Base-by-base conservation (phyloP, 2,113 vertebrate species). In the Martes martes region DNA sequence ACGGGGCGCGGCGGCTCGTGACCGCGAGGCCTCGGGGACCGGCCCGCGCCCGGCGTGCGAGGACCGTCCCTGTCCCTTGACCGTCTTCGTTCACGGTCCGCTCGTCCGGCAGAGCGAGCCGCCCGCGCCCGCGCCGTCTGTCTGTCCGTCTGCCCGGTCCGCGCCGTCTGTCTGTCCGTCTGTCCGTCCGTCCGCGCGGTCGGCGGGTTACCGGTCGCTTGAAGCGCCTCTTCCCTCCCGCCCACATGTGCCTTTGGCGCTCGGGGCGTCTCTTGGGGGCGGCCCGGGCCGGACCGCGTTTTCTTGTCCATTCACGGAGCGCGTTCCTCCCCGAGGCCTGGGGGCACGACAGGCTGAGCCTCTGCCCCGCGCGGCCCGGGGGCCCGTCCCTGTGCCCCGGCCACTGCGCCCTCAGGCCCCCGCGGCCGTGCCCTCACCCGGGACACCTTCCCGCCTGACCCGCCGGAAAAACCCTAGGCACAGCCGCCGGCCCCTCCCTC, bases 351-450 rank as follows among this genome's bases (percentile, higher is more conserved):
- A 50, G 4, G 24, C 10, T 0, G 5, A 21, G 61, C 36, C 82
- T 73, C 55, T 23, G 10, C 19, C 52, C 55, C 2, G 23, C 1
- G 14, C 7, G 36, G 39, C n/a, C 39, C 3, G 21, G 15, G 3
- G 1, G 1, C 3, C 65, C 10, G 6, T 26, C 13, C 3, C 2
- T 2, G 6, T 1, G 1, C 28, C 57, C 7, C 6, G 1, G 21
- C 4, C 26, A 0, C 11, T 4, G 73, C 7, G 8, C 21, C 23
- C 7, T 1, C 16, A 2, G 23, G 4, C 26, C 28, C 33, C 23
- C 31, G 1, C 3, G 18, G 6, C 28, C 42, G 2, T 24, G 67
- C 9, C 13, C 11, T 57, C 33, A 11, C 18, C 67, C 47, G 42
- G 3, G 28, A 42, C 24, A 1, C 2, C 6, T 26, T 55, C 67